Conservation (phyloP, 2,797 vertebrate genomes). For the Cephalopachus bancanus region DNA sequence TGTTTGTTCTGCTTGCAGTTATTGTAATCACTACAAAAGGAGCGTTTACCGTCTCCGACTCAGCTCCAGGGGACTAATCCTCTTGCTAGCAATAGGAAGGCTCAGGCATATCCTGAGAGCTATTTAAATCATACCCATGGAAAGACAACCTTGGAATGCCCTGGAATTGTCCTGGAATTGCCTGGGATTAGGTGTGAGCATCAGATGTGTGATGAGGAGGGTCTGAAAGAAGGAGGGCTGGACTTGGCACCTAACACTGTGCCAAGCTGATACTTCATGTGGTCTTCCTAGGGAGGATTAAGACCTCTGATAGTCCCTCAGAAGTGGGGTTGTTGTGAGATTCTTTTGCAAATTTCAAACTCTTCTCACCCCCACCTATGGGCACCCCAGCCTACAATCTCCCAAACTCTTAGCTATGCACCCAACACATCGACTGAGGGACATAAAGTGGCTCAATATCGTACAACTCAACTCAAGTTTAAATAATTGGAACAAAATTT, state of each 20-base stretch:
- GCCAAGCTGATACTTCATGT: not conserved
- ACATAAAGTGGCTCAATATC: not conserved
- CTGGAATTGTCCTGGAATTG: not conserved
- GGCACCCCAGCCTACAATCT: not conserved
- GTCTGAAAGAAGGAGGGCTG: not conserved
- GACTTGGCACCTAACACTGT: not conserved
- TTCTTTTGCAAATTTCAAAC: not conserved
- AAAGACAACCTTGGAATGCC: not conserved
- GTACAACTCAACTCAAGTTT: not conserved
- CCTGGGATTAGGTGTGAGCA: not conserved
- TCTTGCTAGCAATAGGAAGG: not conserved
- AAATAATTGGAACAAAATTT: slow-evolving; percentile 54
- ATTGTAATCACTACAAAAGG: slow-evolving; percentile 41
- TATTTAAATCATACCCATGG: not conserved
- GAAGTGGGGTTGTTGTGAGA: not conserved
- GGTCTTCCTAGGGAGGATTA: not conserved
- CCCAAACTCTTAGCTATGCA: not conserved
- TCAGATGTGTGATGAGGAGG: not conserved
- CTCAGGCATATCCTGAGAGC: not conserved
- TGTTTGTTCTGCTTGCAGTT: slow-evolving; percentile 14
- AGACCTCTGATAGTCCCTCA: not conserved
- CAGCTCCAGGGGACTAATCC: not conserved
- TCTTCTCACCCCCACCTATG: not conserved
- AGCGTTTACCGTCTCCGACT: not conserved
- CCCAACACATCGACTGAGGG: not conserved